These are phyloP conservation scores for Drosophila nr. fundita DNA, from an alignment of 2,888 invertebrate genomes.

Conservation along the genomic window DNA sequence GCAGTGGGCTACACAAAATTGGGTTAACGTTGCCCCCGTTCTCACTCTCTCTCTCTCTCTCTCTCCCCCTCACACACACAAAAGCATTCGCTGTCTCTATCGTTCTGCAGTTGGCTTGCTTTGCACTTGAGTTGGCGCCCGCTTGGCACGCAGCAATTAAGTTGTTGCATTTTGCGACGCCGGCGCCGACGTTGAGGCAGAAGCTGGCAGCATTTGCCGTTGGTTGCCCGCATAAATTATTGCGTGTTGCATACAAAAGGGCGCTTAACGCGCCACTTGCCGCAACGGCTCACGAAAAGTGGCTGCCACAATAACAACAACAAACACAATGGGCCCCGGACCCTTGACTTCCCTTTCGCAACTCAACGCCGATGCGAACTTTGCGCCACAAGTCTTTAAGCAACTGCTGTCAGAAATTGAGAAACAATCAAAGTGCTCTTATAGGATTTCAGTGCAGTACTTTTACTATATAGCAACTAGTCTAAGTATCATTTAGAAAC, in stretches of 20 bases:
- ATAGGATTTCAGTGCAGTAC: not conserved
- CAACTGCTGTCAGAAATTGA: constrained; percentile 19
- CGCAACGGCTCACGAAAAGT: constrained; percentile 58
- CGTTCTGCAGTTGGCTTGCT: constrained; percentile 1
- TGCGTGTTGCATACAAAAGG: constrained; percentile 73
- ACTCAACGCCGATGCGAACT: constrained; percentile 12
- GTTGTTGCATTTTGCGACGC: constrained; percentile 66
- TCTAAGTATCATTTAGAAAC: not conserved
- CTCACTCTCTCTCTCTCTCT: not conserved
- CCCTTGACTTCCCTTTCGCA: constrained; percentile 5
- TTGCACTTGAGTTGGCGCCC: constrained; percentile 52
- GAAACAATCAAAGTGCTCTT: constrained; percentile 9
- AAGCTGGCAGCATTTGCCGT: constrained; percentile 36
- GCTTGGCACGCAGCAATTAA: constrained; percentile 69
- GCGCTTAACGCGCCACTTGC: constrained; percentile 66
- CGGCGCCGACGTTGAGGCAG: constrained; percentile 14
- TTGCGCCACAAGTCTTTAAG: constrained; percentile 5
- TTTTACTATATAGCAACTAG: not conserved
- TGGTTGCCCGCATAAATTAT: constrained; percentile 70
- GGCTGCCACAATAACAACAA: constrained; percentile 53
- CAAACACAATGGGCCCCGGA: constrained; percentile 3
- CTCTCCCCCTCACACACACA: not conserved
- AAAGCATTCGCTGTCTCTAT: not conserved
- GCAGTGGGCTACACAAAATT: constrained; percentile 49
- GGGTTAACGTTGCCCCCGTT: constrained; percentile 57